Evolutionary conservation across 2,888 invertebrate genomes (phyloP).

Genomic region (Caenorhabditis sp.): DNA sequence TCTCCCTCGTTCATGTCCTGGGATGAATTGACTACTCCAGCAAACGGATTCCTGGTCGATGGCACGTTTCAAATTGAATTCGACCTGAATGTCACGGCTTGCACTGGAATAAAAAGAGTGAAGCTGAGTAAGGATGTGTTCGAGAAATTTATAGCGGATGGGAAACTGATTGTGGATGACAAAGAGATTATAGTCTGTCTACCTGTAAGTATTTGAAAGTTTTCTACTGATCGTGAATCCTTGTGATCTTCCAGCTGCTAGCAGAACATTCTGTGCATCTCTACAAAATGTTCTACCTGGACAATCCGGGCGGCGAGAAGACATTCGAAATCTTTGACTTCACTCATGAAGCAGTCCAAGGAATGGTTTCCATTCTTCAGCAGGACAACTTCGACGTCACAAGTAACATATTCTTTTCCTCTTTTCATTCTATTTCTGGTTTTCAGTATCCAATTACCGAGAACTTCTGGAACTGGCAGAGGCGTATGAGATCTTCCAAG

Average conservation of each 20-base stretch:
- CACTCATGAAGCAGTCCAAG: slow-evolving; percentile 32
- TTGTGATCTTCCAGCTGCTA: slow-evolving; percentile 15
- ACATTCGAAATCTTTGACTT: slow-evolving; percentile 42
- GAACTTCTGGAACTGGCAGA: slow-evolving; percentile 33
- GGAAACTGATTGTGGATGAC: slow-evolving; percentile 22
- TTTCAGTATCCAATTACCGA: slow-evolving; percentile 27
- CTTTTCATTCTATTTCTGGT: neutral
- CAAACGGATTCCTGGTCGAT: slow-evolving; percentile 29
- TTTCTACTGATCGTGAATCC: neutral
- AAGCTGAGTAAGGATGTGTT: slow-evolving; percentile 10
- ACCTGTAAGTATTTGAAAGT: slow-evolving; percentile 9
- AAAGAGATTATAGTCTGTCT: slow-evolving; percentile 22
- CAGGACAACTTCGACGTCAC: slow-evolving; percentile 24
- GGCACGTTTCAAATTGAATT: slow-evolving; percentile 29
- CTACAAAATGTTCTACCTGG: slow-evolving; percentile 26
- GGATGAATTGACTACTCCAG: slow-evolving; percentile 11
- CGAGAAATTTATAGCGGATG: slow-evolving; percentile 29
- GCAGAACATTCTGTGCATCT: slow-evolving; percentile 26
- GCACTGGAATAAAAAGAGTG: slow-evolving; percentile 19
- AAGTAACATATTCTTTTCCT: neutral
- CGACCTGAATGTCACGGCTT: slow-evolving; percentile 27
- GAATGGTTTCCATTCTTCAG: slow-evolving; percentile 47
- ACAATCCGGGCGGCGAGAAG: slow-evolving; percentile 2
- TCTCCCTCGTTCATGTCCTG: slow-evolving; percentile 13
- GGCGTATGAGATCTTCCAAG: slow-evolving; percentile 1